Percentiles rank a stretch among this genome's conserved stretches.
phyloP scores from a whole-genome alignment of 1,140 invertebrate genomes.

The Macrostomum lignano region DNA sequence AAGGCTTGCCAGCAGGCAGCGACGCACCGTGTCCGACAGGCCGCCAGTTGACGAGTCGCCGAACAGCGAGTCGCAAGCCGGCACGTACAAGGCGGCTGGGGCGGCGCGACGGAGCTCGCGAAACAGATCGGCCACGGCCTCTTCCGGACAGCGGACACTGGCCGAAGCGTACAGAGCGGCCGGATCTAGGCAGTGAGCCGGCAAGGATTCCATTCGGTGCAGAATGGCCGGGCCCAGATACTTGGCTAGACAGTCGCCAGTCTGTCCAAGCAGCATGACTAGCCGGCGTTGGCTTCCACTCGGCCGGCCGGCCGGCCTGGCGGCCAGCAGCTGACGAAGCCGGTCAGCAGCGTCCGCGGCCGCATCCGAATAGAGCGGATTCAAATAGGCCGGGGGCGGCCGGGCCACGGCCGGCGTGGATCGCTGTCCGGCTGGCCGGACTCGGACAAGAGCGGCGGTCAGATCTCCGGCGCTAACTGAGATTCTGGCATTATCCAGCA shows the following conservation, averaged over 20 bases:
- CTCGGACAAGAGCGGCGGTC: too few relatives aligned
- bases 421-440: too few relatives aligned
- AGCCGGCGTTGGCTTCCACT: constrained; percentile 30
- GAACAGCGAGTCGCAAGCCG: constrained; percentile 44
- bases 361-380: too few relatives aligned
- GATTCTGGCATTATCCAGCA: constrained; percentile 45
- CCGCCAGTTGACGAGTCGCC: too few relatives aligned
- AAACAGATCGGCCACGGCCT: constrained; percentile 45
- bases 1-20: constrained; percentile 38
- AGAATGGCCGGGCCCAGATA: constrained; percentile 48
- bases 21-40: constrained; percentile 37
- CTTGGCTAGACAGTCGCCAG: constrained; percentile 37
- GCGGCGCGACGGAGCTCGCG: constrained; percentile 42
- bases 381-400: too few relatives aligned
- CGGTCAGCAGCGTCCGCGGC: too few relatives aligned
- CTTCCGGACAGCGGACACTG: constrained; percentile 43
- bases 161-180: constrained; percentile 39
- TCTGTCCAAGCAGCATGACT: constrained; percentile 34
- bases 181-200: constrained; percentile 45
- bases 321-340: too few relatives aligned
- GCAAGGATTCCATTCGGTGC: constrained; percentile 47
- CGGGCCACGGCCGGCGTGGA: too few relatives aligned
- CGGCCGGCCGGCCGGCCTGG: too few relatives aligned
- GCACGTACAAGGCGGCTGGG: constrained; percentile 47
- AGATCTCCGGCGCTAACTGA: constrained; percentile 40